Base-by-base conservation (phyloP, 2,888 invertebrate species). In the Antheraea assamensis region DNA sequence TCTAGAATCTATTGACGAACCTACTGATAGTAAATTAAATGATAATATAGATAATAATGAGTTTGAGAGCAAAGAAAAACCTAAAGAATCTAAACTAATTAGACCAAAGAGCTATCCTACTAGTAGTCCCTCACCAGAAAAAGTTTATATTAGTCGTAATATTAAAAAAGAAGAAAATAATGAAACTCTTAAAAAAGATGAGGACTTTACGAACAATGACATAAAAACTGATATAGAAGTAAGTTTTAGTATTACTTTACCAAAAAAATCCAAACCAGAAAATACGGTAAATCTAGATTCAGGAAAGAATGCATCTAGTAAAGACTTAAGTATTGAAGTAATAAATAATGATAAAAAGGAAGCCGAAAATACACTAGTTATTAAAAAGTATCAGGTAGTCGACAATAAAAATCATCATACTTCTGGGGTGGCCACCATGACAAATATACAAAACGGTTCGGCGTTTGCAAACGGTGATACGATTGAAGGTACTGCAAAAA, bases 61-160 rank as follows among this genome's bases (percentile, higher is more conserved):
- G 58, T 76, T 74, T 74, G 89, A 90, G 47, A 76, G 66, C 74
- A 84, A 83, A 76, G 88, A 89, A 72, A 86, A 82, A 74, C 83
- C 81, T 73, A 85, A 88, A 74, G 95, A 95, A 82, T 94, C 95
- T 2, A 92, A 90, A 81, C 85, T 96, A 70, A 88, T 95, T 74
- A 91, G 96, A 42, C 96, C 96, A 27, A 96, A 95, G 81, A 96
- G 96, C 85, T 96, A 96, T 83, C 96, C 96, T n/a, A 91, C 91
- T 10, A 89, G 90, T 79, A 92, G 89, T 79, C 90, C 92, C 30
- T 91, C 92, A 13, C 93, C 93, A 35, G 94, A 94, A 81, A 94
- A 94, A 83, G 83, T 88, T 31, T 90, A 88, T 77, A 74, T 88
- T 49, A 87, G 78, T 77, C 89, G 90, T 58, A 87, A 81, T 73